Evolutionary conservation across 2,888 invertebrate species (phyloP), one percentile per base, ranked within the genome.

Genomic region (Drosophila kuntzei): DNA sequence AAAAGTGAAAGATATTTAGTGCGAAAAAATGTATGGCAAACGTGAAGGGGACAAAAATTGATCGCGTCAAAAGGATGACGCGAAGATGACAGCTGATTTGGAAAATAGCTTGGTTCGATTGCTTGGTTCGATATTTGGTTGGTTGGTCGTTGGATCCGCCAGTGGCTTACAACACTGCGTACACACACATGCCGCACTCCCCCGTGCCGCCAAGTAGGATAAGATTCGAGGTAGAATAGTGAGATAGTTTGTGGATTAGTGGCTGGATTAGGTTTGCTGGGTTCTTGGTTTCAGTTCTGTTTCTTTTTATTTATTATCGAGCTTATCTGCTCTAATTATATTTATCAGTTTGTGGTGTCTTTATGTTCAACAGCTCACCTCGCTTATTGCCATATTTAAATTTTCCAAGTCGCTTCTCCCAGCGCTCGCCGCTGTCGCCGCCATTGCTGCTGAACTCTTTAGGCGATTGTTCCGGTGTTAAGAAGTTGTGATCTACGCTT

Each of bases 361-460:
- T 64, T 68, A 72, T 79, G 71, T 68, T 51, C 58, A 63, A 67
- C 76, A 79, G 83, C 88, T 89, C 90, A 94, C 94, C 94, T 93
- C 93, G 93, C 80, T 93, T 92, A 73, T 93, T 92, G 69, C 71
- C 93, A 80, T 93, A 93, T 83, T 93, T 93, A 59, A 94, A 92
- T 90, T 94, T 93, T 60, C 90, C 93, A 50, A 93, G 92, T 72
- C 91, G 88, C 62, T 90, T 89, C 71, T 91, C 90, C 87, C 91
- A 86, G 89, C 76, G 63, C 3, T 68, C 69, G 16, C 64, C 63
- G 91, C 64, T 90, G 90, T 87, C 59, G 37, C 68, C 63, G 32
- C 50, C 72, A 29, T 58, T 73, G 34, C 41, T 69, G 67, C 44
- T 73, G 34, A 69, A 72, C 65, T 90, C 80, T 69, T 80, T 90